phyloP scores from a whole-genome alignment of 2,888 invertebrate genomes.

The Tricholauxania praeusta region DNA sequence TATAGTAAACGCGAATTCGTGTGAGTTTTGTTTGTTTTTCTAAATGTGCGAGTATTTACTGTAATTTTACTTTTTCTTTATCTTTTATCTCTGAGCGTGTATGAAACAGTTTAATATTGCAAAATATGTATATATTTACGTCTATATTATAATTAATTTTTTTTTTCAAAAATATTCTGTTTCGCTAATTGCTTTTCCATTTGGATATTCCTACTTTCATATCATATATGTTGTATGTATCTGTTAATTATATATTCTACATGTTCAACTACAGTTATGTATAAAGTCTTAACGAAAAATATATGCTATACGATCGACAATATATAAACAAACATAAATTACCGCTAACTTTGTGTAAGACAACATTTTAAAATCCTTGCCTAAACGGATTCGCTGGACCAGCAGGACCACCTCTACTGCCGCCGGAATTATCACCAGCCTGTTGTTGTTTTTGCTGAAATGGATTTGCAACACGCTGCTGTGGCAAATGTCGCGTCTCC shows the following conservation, averaged over 20 bases:
- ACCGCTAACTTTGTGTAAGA: slow-evolving; percentile 69
- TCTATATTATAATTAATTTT: too few relatives aligned
- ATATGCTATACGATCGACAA: slow-evolving; percentile 55
- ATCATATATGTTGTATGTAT: slow-evolving; percentile 28
- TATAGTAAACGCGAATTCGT: too few relatives aligned
- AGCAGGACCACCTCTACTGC: slow-evolving; percentile 68
- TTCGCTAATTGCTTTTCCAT: too few relatives aligned
- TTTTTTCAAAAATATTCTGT: too few relatives aligned
- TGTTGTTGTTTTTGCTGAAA: slow-evolving; percentile 75
- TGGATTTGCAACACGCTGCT: slow-evolving; percentile 74
- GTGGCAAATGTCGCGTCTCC: slow-evolving; percentile 68
- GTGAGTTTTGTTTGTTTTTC: too few relatives aligned
- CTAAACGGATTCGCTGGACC: slow-evolving; percentile 81
- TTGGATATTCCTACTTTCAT: too few relatives aligned
- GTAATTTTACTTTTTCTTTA: too few relatives aligned
- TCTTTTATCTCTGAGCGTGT: too few relatives aligned
- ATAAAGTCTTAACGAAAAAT: slow-evolving; percentile 46
- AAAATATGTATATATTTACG: too few relatives aligned
- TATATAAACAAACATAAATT: slow-evolving; percentile 60
- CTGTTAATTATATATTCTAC: slow-evolving; percentile 39
- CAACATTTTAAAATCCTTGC: slow-evolving; percentile 78
- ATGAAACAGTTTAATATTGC: too few relatives aligned
- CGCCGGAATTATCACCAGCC: slow-evolving; percentile 61
- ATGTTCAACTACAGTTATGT: slow-evolving; percentile 12
- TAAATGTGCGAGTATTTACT: too few relatives aligned